Conservation (phyloP, 2,797 vertebrate species). For the Hirundo rustica region DNA sequence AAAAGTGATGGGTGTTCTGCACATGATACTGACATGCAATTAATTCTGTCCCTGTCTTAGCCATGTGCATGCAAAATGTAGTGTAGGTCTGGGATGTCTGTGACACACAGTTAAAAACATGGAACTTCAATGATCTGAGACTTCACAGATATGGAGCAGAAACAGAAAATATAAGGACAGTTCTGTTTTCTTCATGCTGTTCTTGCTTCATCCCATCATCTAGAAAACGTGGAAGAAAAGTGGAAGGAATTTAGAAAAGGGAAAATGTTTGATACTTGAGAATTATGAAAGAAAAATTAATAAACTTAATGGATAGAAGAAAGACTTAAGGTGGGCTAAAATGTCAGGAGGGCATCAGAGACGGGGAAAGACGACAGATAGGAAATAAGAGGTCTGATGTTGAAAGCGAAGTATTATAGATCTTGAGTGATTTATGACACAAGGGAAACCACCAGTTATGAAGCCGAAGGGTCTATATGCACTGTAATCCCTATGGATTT, state of each 20-base stretch:
- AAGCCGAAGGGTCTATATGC: background rate
- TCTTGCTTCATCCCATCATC: background rate
- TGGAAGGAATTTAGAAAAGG: background rate
- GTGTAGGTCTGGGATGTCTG: background rate
- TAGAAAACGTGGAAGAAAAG: background rate
- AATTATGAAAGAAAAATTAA: background rate
- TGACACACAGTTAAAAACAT: background rate
- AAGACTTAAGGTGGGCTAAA: background rate
- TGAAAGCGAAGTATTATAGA: background rate
- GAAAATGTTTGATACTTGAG: background rate
- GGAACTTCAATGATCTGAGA: background rate
- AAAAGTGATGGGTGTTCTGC: background rate
- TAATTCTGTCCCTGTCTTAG: background rate
- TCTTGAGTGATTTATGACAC: background rate
- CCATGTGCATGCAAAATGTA: rapidly evolving
- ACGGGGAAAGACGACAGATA: background rate
- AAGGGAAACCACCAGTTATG: background rate
- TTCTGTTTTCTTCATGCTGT: background rate
- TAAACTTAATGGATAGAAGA: background rate
- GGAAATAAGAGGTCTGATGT: background rate
- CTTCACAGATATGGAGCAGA: background rate
- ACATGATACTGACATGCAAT: background rate
- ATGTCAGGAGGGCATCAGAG: background rate
- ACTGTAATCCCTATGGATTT: background rate
- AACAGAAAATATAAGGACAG: background rate